These are phyloP conservation scores for Mechanitis mazaeus DNA, from an alignment of 2,888 invertebrate species.

Conservation along the genomic window DNA sequence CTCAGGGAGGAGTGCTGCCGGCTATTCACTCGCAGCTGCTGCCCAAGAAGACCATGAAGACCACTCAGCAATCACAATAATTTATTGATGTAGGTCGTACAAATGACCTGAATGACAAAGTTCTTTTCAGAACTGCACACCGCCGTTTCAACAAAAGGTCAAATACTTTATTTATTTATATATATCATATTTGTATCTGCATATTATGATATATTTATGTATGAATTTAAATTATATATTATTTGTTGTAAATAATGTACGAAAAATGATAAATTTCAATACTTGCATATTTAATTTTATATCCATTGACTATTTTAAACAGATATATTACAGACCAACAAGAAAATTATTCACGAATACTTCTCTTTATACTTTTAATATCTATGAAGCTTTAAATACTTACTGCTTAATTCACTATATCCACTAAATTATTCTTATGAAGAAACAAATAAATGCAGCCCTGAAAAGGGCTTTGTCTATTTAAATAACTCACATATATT, in stretches of 20 bases:
- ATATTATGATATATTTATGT: too few species aligned
- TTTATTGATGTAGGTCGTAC: conserved; percentile 22
- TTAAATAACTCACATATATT: background rate
- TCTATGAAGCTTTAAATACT: too few species aligned
- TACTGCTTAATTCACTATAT: too few species aligned
- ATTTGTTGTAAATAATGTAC: too few species aligned
- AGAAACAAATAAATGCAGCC: conserved; percentile 46
- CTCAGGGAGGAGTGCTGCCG: conserved; percentile 52
- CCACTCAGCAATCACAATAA: conserved; percentile 14
- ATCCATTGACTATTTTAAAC: background rate
- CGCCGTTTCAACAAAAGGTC: conserved; percentile 11
- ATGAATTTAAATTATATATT: too few species aligned
- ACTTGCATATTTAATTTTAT: background rate
- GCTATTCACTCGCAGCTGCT: conserved; percentile 46
- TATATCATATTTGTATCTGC: too few species aligned
- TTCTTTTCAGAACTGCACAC: conserved; percentile 45
- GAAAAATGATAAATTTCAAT: background rate
- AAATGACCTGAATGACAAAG: conserved; percentile 36
- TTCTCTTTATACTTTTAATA: too few species aligned
- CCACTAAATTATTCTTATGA: conserved; percentile 9
- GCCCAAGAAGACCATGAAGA: conserved; percentile 52
- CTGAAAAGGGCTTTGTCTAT: conserved; percentile 70
- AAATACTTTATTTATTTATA: background rate
- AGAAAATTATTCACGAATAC: too few species aligned
- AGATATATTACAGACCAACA: too few species aligned